Evolutionary conservation across 2,797 vertebrate genomes (phyloP).

Genomic region (Danionella dracula): DNA sequence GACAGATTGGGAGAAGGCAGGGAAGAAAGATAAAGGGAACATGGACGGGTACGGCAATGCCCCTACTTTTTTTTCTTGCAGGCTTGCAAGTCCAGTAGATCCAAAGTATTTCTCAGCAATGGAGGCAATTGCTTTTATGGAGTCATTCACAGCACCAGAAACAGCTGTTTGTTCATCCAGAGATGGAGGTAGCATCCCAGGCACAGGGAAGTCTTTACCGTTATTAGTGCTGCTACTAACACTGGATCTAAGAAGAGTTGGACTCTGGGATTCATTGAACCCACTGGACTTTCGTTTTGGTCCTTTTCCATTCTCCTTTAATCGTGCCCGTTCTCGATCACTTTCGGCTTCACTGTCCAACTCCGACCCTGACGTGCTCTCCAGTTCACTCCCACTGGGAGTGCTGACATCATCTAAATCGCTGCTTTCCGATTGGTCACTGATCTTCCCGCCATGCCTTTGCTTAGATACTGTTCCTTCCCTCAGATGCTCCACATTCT

Average conservation of each 20-base stretch:
- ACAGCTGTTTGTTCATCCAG: constrained; percentile 95
- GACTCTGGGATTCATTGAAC: constrained; percentile 76
- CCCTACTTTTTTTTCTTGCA: constrained; percentile 96
- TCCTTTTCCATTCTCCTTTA: constrained; percentile 91
- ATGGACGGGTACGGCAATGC: constrained; percentile 94
- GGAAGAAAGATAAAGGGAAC: constrained; percentile 98
- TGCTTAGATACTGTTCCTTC: constrained; percentile 82
- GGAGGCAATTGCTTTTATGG: constrained; percentile 99
- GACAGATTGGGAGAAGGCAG: constrained; percentile 95
- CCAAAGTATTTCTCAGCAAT: constrained; percentile 99
- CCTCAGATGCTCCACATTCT: constrained; percentile 73
- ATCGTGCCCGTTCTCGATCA: constrained; percentile 86
- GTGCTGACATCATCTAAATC: constrained; percentile 89
- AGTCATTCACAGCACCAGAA: constrained; percentile 98
- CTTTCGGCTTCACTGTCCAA: constrained; percentile 94
- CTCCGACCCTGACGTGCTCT: constrained; percentile 88
- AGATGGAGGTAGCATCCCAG: constrained; percentile 84
- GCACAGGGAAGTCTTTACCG: constrained; percentile 85
- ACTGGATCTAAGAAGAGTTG: constrained; percentile 59
- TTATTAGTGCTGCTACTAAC: constrained; percentile 76
- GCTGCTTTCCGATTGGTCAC: constrained; percentile 93
- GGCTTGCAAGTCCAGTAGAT: constrained; percentile 90
- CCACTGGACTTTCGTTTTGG: constrained; percentile 81
- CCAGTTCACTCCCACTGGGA: constrained; percentile 91
- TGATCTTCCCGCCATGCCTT: constrained; percentile 87